Evolutionary conservation across 2,888 invertebrate genomes (phyloP), one percentile per base, ranked within the genome.

Genomic region (Chironomus tentans): DNA sequence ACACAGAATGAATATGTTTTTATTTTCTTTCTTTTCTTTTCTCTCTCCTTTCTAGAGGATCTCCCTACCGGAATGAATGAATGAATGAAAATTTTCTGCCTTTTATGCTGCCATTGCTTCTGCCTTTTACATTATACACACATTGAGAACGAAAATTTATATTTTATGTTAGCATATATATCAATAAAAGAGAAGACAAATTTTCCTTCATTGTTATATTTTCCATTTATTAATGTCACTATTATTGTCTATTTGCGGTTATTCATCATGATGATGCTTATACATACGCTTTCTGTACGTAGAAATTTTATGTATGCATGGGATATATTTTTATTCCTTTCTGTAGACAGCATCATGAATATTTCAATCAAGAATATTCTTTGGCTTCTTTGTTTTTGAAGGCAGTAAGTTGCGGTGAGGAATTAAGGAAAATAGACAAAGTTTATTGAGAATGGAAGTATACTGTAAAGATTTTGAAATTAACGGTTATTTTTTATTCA

Each of bases 131-230:
- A 38, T 38, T 38, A 38, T 38, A 38, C 38, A 38, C 38, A 38
- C 38, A 38, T 38, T 38, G 38, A 38, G 10, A 2, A 38, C 7
- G 38, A 38, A 38, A 38, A 56, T 56, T 56, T 18, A 56, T 18
- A 56, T 56, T 56, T 15, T 56, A 56, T 56, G 56, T 56, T 56
- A 56, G 24, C 71, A 56, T 24, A 65, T 61, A 73, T 38, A 74
- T 74, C 74, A 74, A 74, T 74, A 74, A 74, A 56, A 56, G 38
- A 22, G 68, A 68, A 28, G 74, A 74, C 74, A 74, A 74, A 74
- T 74, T 74, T 74, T 65, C 68, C 48, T 68, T 74, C 74, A 74
- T 74, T 74, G 68, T 74, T 74, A 68, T 68, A 74, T 48, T 38
- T 74, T 73, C 65, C 61, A 74, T 74, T 74, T 68, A 68, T 68